phyloP scores from a whole-genome alignment of 1,140 invertebrate genomes.

The Archivesica marissinica region DNA sequence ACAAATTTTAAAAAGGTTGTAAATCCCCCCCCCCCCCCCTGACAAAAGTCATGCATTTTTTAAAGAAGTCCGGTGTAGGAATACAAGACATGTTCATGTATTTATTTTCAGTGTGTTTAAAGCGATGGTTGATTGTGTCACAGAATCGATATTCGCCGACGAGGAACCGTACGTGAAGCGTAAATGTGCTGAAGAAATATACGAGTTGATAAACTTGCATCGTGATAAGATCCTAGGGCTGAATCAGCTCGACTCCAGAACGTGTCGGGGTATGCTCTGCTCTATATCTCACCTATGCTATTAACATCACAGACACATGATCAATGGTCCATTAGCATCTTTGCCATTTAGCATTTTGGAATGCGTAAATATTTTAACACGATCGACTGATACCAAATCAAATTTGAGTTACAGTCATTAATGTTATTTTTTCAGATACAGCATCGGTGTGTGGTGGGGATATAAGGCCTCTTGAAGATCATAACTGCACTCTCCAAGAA shows the following conservation, averaged over 20 bases:
- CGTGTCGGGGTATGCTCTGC: background rate
- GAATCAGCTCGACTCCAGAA: background rate
- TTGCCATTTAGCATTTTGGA: background rate
- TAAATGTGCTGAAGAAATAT: conserved; percentile 10
- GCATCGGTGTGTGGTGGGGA: background rate
- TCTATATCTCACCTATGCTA: background rate
- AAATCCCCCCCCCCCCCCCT: too few relatives aligned
- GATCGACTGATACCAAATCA: background rate
- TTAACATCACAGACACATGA: background rate
- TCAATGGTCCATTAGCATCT: background rate
- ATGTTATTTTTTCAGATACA: background rate
- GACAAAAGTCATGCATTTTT: too few relatives aligned
- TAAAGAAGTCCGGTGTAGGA: too few relatives aligned
- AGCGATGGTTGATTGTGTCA: background rate
- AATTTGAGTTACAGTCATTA: background rate
- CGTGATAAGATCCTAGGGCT: background rate
- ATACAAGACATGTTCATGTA: too few relatives aligned
- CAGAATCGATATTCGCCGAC: background rate
- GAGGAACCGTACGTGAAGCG: background rate
- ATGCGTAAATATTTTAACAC: background rate
- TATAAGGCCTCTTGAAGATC: background rate
- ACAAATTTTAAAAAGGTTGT: too few relatives aligned
- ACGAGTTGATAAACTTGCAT: background rate
- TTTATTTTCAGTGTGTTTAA: background rate
- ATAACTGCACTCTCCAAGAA: background rate